phyloP scores from a whole-genome alignment of 2,113 vertebrate species.

The Indri indri region DNA sequence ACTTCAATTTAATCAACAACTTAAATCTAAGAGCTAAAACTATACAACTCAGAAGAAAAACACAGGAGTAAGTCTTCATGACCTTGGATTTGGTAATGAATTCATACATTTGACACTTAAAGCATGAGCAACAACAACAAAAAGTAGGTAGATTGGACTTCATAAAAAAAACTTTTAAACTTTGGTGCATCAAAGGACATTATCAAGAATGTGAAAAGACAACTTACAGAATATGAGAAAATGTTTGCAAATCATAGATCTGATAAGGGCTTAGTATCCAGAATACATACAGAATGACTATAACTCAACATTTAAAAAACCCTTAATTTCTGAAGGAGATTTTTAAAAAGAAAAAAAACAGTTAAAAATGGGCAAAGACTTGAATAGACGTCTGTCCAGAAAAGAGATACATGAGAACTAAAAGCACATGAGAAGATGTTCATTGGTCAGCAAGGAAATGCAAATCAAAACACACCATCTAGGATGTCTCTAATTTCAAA shows the following conservation, averaged over 20 bases:
- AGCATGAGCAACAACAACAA: not conserved
- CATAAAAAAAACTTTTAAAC: not conserved
- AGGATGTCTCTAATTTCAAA: not conserved
- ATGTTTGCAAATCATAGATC: not conserved
- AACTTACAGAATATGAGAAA: not conserved
- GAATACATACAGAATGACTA: not conserved
- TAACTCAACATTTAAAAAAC: not conserved
- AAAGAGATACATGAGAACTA: not conserved
- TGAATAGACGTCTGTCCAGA: not conserved
- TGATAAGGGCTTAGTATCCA: not conserved
- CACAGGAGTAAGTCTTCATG: not conserved
- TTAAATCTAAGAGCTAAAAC: not conserved
- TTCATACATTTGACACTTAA: not conserved
- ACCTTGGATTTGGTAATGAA: not conserved
- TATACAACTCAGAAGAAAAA: slow-evolving; percentile 26
- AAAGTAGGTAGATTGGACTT: not conserved
- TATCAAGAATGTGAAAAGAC: not conserved
- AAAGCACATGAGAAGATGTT: not conserved
- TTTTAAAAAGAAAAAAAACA: not conserved
- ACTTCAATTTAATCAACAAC: not conserved
- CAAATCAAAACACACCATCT: not conserved
- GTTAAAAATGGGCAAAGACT: not conserved
- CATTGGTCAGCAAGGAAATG: not conserved
- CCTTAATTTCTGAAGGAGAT: no score
- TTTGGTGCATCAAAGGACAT: not conserved